Percentiles rank a stretch among this genome's conserved stretches.
Evolutionary conservation across 1,140 invertebrate genomes (phyloP).

Genomic region (Rhopalosiphum padi): DNA sequence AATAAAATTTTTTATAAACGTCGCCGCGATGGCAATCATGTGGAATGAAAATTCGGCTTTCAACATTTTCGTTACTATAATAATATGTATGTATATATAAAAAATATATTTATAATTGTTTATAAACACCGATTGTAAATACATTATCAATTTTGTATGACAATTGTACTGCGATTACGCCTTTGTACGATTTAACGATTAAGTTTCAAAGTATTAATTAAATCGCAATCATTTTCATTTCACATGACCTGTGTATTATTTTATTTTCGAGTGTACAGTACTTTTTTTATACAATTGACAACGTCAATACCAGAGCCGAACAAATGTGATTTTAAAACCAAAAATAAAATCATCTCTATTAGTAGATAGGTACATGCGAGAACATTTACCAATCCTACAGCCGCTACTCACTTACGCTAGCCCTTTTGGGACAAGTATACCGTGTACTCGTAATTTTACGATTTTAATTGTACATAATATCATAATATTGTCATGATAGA

Average conservation of each 20-base stretch:
- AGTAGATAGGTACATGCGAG: background rate
- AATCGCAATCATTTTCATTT: conserved; percentile 35
- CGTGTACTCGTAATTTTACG: too few species aligned
- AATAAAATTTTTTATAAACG: background rate
- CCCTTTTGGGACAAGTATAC: too few species aligned
- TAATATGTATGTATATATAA: background rate
- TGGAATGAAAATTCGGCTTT: conserved; percentile 61
- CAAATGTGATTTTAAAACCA: background rate
- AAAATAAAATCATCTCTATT: background rate
- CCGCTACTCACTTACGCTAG: too few species aligned
- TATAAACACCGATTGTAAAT: background rate
- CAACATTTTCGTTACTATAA: background rate
- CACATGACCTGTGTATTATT: background rate
- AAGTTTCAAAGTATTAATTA: background rate
- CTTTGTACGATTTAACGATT: background rate
- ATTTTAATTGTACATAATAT: too few species aligned
- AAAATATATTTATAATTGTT: background rate
- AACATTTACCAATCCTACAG: too few species aligned
- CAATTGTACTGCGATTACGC: background rate
- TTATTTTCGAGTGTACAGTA: background rate
- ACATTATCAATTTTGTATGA: background rate
- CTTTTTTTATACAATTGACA: background rate
- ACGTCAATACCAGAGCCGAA: background rate
- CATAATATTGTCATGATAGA: too few species aligned
- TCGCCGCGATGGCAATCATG: conserved; percentile 8